Conservation (phyloP, 2,888 invertebrate genomes). For the Xestia xanthographa region DNA sequence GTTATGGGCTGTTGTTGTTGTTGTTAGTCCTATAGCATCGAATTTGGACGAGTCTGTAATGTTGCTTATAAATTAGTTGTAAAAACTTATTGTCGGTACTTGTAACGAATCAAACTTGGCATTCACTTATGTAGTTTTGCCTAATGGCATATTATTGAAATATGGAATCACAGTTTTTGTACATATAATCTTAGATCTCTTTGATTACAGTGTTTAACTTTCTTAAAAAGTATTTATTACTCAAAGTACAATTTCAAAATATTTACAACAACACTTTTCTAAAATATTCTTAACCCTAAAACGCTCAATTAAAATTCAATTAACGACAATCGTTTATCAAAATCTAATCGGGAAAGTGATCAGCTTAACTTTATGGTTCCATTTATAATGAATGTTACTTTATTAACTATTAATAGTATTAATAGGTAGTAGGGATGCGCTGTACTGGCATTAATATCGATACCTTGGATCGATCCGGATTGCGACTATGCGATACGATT, state of each 20-base stretch:
- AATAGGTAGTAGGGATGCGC: slow-evolving; percentile 24
- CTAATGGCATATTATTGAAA: not conserved
- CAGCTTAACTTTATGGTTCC: slow-evolving; percentile 37
- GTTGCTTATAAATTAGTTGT: too few species aligned
- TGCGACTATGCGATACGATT: not conserved
- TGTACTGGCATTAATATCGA: not conserved
- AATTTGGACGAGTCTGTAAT: too few species aligned
- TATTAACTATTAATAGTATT: slow-evolving; percentile 59
- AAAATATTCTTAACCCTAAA: slow-evolving; percentile 23
- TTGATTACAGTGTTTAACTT: not conserved
- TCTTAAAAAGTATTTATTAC: not conserved
- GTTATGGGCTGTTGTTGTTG: too few species aligned
- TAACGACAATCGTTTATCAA: slow-evolving; percentile 48
- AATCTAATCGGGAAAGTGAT: slow-evolving; percentile 52
- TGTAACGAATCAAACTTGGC: not conserved
- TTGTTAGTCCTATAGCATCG: too few species aligned
- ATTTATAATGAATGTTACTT: slow-evolving; percentile 47
- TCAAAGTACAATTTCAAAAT: not conserved
- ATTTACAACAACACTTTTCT: not conserved
- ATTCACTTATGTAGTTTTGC: not conserved
- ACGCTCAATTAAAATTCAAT: slow-evolving; percentile 42
- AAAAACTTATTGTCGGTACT: too few species aligned
- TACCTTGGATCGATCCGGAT: not conserved
- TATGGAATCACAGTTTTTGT: not conserved
- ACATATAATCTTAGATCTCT: not conserved